A percentile compares a stretch with the other conserved stretches of the same genome.
These are phyloP conservation scores for Uropetala carovei DNA, from an alignment of 2,888 invertebrate genomes.

Conservation along the genomic window DNA sequence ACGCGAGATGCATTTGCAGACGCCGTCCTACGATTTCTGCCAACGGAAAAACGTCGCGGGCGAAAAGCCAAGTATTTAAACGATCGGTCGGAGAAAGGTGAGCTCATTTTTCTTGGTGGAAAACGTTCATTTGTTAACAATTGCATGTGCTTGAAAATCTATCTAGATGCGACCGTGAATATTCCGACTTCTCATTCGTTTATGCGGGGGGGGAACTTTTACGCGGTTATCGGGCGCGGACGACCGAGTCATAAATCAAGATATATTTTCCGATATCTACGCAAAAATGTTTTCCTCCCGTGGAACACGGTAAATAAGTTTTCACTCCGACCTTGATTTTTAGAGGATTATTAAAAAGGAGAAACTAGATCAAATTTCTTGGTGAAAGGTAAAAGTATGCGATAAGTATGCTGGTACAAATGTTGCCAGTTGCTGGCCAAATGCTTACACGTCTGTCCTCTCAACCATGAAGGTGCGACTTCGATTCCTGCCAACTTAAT, in stretches of 20 bases:
- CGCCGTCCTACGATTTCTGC: background rate
- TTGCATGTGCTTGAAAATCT: background rate
- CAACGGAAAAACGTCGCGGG: background rate
- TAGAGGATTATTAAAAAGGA: background rate
- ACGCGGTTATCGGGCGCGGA: too few relatives aligned
- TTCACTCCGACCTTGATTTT: background rate
- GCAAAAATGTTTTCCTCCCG: too few relatives aligned
- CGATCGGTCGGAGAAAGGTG: background rate
- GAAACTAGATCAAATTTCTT: background rate
- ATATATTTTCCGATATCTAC: too few relatives aligned
- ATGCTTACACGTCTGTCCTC: conserved; percentile 1
- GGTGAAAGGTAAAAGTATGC: background rate
- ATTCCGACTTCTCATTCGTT: too few relatives aligned
- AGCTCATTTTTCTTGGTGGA: background rate
- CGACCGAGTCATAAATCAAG: too few relatives aligned
- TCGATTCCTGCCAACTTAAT: conserved; percentile 24
- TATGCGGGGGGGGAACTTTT: too few relatives aligned
- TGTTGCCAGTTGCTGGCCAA: background rate
- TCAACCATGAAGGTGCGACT: conserved; percentile 29
- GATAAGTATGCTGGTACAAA: background rate
- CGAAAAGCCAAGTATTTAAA: conserved; percentile 7
- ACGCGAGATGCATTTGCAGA: conserved; percentile 25
- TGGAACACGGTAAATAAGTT: background rate
- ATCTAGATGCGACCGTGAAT: too few relatives aligned
- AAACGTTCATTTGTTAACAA: background rate